These are phyloP conservation scores for Ligdia adustata DNA, from an alignment of 2,888 invertebrate species.

Conservation along the genomic window DNA sequence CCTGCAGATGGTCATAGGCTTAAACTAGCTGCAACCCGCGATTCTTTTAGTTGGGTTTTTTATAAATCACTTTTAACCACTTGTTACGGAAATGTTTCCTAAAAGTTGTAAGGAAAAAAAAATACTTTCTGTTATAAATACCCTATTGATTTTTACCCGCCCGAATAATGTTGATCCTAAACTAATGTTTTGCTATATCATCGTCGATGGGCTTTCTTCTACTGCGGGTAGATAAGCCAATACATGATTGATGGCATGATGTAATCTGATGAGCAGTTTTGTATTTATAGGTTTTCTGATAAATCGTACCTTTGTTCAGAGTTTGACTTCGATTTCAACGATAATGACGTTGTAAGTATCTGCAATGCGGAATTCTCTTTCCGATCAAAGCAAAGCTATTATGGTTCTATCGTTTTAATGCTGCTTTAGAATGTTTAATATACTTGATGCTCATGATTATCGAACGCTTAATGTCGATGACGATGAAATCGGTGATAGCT, in stretches of 20 bases:
- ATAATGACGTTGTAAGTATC: conserved; percentile 6
- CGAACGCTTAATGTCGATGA: too few relatives aligned
- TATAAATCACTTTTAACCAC: too few relatives aligned
- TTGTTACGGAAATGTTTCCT: too few relatives aligned
- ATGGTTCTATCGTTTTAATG: not conserved
- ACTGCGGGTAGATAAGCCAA: conserved; percentile 17
- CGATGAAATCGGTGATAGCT: too few relatives aligned
- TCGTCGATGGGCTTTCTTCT: conserved; percentile 4
- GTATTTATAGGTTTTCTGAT: not conserved
- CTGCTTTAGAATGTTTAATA: too few relatives aligned
- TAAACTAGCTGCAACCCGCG: too few relatives aligned
- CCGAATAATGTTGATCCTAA: not conserved
- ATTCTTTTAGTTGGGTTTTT: too few relatives aligned
- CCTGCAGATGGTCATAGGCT: too few relatives aligned
- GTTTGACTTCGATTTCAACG: conserved; percentile 6
- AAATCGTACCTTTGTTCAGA: not conserved
- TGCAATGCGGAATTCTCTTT: conserved; percentile 14
- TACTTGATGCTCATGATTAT: too few relatives aligned
- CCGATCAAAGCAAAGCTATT: not conserved
- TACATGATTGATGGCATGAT: conserved; percentile 16
- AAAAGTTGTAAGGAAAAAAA: too few relatives aligned
- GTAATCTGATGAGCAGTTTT: conserved; percentile 5
- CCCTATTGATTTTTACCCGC: not conserved
- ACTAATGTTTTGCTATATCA: conserved; percentile 4
- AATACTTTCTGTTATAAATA: too few relatives aligned